phyloP scores from a whole-genome alignment of 1,140 invertebrate genomes.

The Subanguina moxae region DNA sequence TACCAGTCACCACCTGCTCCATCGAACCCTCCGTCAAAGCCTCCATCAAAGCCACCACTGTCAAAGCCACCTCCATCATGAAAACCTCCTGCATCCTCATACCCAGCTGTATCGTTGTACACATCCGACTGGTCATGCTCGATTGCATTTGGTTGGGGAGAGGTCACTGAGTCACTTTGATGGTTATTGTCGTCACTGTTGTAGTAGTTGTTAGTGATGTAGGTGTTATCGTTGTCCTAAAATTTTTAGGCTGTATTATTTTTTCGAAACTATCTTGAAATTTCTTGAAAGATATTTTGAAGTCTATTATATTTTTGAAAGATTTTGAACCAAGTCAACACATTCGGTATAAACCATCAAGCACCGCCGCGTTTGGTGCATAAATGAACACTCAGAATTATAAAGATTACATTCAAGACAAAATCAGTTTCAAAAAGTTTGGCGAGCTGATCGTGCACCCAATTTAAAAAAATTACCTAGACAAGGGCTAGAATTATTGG shows the following conservation, averaged over 20 bases:
- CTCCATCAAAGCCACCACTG: slow-evolving; percentile 27
- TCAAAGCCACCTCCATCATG: slow-evolving; percentile 35
- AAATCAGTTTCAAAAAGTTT: no score
- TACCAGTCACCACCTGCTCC: slow-evolving; percentile 41
- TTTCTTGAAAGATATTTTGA: no score
- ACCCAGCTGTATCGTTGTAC: slow-evolving; percentile 16
- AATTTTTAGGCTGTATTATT: neutral
- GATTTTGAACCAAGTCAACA: no score
- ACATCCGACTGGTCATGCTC: neutral
- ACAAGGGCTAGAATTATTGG: no score
- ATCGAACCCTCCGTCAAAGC: slow-evolving; percentile 37
- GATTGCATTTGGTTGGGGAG: slow-evolving; percentile 2
- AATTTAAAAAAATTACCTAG: no score
- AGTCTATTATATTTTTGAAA: no score
- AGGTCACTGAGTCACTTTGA: neutral
- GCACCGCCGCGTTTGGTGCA: no score
- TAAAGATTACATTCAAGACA: no score
- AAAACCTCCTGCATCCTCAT: slow-evolving; percentile 18
- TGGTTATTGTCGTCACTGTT: slow-evolving; percentile 25
- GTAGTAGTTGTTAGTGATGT: slow-evolving; percentile 47
- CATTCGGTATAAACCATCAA: no score
- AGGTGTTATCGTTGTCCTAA: slow-evolving; percentile 40
- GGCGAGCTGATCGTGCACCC: no score
- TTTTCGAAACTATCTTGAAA: no score
- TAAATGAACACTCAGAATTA: no score